Percentiles rank a stretch among this genome's conserved stretches.
phyloP scores from a whole-genome alignment of 2,888 invertebrate genomes.

The Epinotia nisella region DNA sequence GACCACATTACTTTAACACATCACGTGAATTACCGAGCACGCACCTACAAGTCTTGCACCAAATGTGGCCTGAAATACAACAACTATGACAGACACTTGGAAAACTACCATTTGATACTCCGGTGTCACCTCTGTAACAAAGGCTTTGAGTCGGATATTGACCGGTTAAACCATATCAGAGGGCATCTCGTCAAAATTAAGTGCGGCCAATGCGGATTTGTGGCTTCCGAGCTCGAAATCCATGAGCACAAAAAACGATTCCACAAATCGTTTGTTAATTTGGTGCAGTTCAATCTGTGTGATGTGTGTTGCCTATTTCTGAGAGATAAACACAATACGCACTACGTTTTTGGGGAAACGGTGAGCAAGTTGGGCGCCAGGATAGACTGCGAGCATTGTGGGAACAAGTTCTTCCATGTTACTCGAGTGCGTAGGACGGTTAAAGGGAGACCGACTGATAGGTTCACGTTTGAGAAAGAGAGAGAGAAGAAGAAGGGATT shows the following conservation, averaged over 20 bases:
- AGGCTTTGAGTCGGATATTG: constrained; percentile 29
- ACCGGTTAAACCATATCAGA: constrained; percentile 3
- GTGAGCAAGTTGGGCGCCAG: constrained; percentile 48
- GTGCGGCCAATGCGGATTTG: constrained; percentile 43
- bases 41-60: constrained; percentile 30
- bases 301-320: constrained; percentile 56
- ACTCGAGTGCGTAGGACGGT: constrained; percentile 49
- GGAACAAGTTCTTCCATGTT: constrained; percentile 53
- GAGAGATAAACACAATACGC: constrained; percentile 46
- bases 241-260: constrained; percentile 21
- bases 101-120: constrained; percentile 47
- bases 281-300: constrained; percentile 48
- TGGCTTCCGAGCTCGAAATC: constrained; percentile 25
- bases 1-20: constrained; percentile 45
- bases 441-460: background rate
- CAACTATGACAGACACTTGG: constrained; percentile 35
- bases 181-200: constrained; percentile 20
- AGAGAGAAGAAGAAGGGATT: constrained; percentile 39
- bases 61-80: constrained; percentile 47
- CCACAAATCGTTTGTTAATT: background rate
- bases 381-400: constrained; percentile 53
- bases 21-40: background rate
- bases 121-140: constrained; percentile 36
- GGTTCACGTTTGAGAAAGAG: constrained; percentile 12
- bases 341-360: constrained; percentile 50